Conservation (phyloP, 2,888 invertebrate genomes). For the Neoitamus cyanurus region DNA sequence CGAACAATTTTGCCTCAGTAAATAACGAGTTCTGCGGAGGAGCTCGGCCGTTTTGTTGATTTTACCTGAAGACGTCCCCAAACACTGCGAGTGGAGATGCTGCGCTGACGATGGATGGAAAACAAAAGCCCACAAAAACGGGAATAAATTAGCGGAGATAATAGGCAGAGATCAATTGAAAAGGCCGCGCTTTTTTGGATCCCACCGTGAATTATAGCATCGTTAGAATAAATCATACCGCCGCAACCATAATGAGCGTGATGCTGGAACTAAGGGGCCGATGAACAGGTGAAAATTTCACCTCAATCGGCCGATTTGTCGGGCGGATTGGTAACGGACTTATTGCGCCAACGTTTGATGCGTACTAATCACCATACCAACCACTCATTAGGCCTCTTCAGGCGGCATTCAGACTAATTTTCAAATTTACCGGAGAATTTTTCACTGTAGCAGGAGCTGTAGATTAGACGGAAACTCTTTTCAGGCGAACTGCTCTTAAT, state of each 20-base stretch:
- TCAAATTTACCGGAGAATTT: constrained; percentile 19
- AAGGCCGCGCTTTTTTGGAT: neutral
- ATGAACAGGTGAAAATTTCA: constrained; percentile 32
- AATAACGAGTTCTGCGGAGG: neutral
- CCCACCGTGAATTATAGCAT: constrained; percentile 33
- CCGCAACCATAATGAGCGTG: neutral
- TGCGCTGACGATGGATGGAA: neutral
- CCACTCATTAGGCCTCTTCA: constrained; percentile 15
- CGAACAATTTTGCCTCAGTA: neutral
- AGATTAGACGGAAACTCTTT: constrained; percentile 4
- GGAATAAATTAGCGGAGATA: constrained; percentile 24
- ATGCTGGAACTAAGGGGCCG: neutral
- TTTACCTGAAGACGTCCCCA: constrained; percentile 12
- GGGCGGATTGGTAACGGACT: constrained; percentile 8
- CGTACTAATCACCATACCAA: constrained; percentile 22
- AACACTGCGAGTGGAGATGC: neutral
- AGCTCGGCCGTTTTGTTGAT: neutral
- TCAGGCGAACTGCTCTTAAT: neutral
- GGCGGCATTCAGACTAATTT: constrained; percentile 17
- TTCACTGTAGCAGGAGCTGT: neutral
- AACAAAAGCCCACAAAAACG: neutral
- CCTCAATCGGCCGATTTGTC: neutral
- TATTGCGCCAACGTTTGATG: constrained; percentile 31
- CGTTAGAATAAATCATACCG: constrained; percentile 28
- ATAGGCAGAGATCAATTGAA: constrained; percentile 18